These are phyloP conservation scores for Hypomesus transpacificus DNA, from an alignment of 2,113 vertebrate species.

Conservation along the genomic window DNA sequence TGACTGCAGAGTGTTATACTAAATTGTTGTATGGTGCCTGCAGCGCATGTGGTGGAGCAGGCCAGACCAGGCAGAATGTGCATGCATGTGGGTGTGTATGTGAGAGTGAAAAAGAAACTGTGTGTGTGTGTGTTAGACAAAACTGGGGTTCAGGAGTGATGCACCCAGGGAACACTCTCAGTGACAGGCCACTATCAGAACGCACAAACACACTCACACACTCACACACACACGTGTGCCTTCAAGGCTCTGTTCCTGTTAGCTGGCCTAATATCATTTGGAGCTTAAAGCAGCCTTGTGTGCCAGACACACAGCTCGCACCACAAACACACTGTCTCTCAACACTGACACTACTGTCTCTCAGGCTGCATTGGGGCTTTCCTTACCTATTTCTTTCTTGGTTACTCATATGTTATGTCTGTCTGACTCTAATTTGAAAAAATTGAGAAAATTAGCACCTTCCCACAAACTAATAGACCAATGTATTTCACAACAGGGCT, in stretches of 20 bases:
- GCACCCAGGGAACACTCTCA: slow-evolving; percentile 43
- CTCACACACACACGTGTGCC: background rate
- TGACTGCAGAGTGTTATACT: too few relatives aligned
- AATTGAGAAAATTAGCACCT: too few relatives aligned
- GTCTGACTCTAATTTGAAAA: too few relatives aligned
- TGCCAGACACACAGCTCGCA: slow-evolving; percentile 23
- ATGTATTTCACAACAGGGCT: too few relatives aligned
- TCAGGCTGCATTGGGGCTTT: too few relatives aligned
- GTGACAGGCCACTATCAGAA: slow-evolving; percentile 36
- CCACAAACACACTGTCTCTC: slow-evolving; percentile 23
- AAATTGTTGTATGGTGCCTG: too few relatives aligned
- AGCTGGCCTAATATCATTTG: slow-evolving; percentile 52
- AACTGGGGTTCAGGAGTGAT: slow-evolving; percentile 42
- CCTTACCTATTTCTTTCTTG: too few relatives aligned
- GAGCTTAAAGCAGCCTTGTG: slow-evolving; percentile 39
- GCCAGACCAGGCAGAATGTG: too few relatives aligned
- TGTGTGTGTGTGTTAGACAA: slow-evolving; percentile 32
- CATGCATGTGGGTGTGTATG: slow-evolving; percentile 22
- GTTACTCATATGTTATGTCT: too few relatives aligned
- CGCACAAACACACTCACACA: background rate
- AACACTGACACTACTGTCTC: background rate
- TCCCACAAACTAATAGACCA: too few relatives aligned
- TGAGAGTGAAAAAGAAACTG: slow-evolving; percentile 3
- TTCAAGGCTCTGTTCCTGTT: slow-evolving; percentile 24
- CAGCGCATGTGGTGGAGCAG: too few relatives aligned